phyloP scores from a whole-genome alignment of 2,113 vertebrate species.

The Corvus cornix region DNA sequence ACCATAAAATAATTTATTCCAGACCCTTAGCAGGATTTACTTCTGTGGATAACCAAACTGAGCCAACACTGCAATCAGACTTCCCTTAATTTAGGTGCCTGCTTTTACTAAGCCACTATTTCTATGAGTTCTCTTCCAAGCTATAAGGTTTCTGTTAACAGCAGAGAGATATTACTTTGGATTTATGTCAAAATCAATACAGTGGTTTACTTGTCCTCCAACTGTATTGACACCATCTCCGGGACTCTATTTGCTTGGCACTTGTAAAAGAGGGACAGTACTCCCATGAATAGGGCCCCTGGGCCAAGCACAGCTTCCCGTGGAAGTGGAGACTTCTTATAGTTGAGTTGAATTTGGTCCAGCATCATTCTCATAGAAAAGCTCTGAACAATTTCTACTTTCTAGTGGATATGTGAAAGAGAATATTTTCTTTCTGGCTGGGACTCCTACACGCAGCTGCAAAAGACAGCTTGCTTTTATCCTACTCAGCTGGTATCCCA shows the following conservation, averaged over 20 bases:
- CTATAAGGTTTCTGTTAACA: slow-evolving; percentile 33
- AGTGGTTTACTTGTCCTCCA: slow-evolving; percentile 60
- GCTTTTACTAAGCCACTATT: slow-evolving; percentile 18
- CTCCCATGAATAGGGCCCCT: slow-evolving; percentile 54
- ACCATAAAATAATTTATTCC: neutral
- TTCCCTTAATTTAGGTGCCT: neutral
- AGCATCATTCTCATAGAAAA: slow-evolving; percentile 39
- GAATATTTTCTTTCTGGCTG: slow-evolving; percentile 43
- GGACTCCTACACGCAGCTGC: slow-evolving; percentile 45
- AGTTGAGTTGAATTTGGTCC: slow-evolving; percentile 47
- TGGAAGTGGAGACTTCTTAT: slow-evolving; percentile 37
- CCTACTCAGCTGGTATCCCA: slow-evolving; percentile 12
- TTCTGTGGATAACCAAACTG: neutral
- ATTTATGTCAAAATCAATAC: slow-evolving; percentile 66
- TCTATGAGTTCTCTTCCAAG: neutral
- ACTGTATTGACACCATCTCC: slow-evolving; percentile 31
- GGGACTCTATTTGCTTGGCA: slow-evolving; percentile 39
- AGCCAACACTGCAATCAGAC: neutral
- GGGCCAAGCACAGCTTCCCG: slow-evolving; percentile 54
- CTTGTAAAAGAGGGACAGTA: slow-evolving; percentile 50
- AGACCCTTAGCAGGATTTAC: neutral
- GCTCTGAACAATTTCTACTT: slow-evolving; percentile 67
- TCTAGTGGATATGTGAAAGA: slow-evolving; percentile 57
- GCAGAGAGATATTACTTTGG: slow-evolving; percentile 50
- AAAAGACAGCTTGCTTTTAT: slow-evolving; percentile 62